Conservation (phyloP, 2,797 vertebrate genomes). For the Mionectes olivaceus region DNA sequence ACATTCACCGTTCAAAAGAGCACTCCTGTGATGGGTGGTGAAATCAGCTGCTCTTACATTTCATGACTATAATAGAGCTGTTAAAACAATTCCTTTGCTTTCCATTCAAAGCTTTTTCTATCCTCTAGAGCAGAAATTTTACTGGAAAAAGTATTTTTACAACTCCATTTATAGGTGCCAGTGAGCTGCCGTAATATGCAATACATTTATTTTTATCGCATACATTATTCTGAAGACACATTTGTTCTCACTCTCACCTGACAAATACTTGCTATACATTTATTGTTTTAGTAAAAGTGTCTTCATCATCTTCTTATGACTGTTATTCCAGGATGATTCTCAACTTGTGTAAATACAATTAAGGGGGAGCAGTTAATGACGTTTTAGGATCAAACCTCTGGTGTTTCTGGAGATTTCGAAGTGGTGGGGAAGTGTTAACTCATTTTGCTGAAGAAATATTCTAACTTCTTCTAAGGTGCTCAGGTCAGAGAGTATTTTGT, state of each 20-base stretch:
- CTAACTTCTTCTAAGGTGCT: not conserved
- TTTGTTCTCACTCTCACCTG: not conserved
- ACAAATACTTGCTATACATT: not conserved
- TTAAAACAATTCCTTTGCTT: conserved; percentile 2
- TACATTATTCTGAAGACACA: not conserved
- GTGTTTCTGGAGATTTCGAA: not conserved
- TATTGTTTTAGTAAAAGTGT: not conserved
- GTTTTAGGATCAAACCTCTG: not conserved
- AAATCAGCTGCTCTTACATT: not conserved
- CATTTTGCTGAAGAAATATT: not conserved
- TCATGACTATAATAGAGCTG: not conserved
- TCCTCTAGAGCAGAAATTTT: not conserved
- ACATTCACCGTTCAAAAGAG: not conserved
- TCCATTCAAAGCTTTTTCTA: not conserved
- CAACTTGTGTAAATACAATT: not conserved
- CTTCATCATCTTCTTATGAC: not conserved
- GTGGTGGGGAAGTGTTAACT: not conserved
- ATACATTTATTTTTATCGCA: not conserved
- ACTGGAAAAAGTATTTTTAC: not conserved
- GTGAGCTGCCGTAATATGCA: not conserved
- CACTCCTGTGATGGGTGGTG: not conserved
- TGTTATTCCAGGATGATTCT: not conserved
- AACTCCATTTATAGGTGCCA: not conserved
- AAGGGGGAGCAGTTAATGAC: not conserved
- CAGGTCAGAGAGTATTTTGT: not conserved